Evolutionary conservation across 1,140 invertebrate species (phyloP).

Genomic region (Drosophila murphyi): DNA sequence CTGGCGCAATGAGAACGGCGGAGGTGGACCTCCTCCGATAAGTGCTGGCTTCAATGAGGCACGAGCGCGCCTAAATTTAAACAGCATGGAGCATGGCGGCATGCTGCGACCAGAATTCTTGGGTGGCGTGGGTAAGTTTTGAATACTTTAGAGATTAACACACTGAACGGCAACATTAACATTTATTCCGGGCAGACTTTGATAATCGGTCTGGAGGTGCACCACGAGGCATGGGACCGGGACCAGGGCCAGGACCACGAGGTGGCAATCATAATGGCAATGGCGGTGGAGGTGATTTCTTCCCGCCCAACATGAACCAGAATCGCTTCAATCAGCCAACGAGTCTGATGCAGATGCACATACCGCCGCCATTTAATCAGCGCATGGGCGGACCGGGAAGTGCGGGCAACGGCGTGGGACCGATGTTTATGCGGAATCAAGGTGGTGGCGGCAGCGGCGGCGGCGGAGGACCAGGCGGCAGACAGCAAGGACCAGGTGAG

Average conservation of each 20-base stretch:
- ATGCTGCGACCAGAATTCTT: constrained; percentile 66
- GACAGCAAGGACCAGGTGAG: constrained; percentile 75
- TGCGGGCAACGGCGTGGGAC: constrained; percentile 58
- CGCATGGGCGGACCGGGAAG: constrained; percentile 70
- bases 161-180: neutral
- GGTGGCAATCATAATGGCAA: constrained; percentile 57
- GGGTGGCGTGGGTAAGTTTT: constrained; percentile 48
- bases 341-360: constrained; percentile 82
- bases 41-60: constrained; percentile 67
- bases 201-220: constrained; percentile 65
- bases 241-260: constrained; percentile 47
- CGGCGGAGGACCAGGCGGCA: constrained; percentile 50
- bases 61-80: constrained; percentile 65
- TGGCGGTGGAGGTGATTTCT: constrained; percentile 67
- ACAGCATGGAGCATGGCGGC: constrained; percentile 63
- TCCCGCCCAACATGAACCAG: constrained; percentile 73
- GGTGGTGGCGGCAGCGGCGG: constrained; percentile 41
- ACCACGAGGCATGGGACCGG: constrained; percentile 67
- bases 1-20: constrained; percentile 65
- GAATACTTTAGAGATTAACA: too few relatives aligned
- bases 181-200: constrained; percentile 41
- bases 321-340: constrained; percentile 81
- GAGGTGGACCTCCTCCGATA: constrained; percentile 43
- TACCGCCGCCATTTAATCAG: constrained; percentile 81
- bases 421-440: constrained; percentile 72